Evolutionary conservation across 1,140 invertebrate genomes (phyloP).

Genomic region (Aphelinus certus): DNA sequence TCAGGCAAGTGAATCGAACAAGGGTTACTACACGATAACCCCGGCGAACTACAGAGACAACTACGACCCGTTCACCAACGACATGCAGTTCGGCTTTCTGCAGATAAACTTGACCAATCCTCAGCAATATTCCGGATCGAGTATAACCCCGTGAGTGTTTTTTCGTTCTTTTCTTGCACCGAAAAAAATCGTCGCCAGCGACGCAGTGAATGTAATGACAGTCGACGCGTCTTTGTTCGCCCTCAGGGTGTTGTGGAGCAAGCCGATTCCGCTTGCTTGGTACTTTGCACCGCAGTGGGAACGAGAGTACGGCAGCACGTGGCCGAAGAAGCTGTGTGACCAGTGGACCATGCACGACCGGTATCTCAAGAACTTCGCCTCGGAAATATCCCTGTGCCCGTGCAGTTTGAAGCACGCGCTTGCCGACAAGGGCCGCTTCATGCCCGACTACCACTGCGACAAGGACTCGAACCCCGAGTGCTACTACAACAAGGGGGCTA

Average conservation of each 20-base stretch:
- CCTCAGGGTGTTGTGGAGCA: slow-evolving; percentile 83
- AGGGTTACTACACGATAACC: slow-evolving; percentile 74
- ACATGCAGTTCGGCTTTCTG: slow-evolving; percentile 89
- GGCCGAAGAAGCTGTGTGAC: slow-evolving; percentile 84
- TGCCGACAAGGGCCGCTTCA: slow-evolving; percentile 89
- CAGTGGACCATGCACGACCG: slow-evolving; percentile 89
- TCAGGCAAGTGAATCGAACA: slow-evolving; percentile 62
- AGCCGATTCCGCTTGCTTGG: slow-evolving; percentile 91
- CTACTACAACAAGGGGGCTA: slow-evolving; percentile 85
- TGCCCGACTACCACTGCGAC: slow-evolving; percentile 92
- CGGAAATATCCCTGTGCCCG: slow-evolving; percentile 87
- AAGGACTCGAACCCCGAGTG: slow-evolving; percentile 91
- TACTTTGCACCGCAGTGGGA: slow-evolving; percentile 92
- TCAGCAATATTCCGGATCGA: slow-evolving; percentile 72
- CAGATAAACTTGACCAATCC: slow-evolving; percentile 89
- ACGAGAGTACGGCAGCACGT: slow-evolving; percentile 76
- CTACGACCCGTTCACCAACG: slow-evolving; percentile 73
- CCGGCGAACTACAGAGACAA: slow-evolving; percentile 75
- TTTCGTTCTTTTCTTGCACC: background rate
- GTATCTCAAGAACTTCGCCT: slow-evolving; percentile 88
- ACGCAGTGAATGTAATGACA: background rate
- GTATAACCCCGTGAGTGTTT: slow-evolving; percentile 81
- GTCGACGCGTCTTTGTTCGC: background rate
- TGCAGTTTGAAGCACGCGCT: slow-evolving; percentile 91
- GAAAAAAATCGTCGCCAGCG: background rate